These are phyloP conservation scores for Papilio polyxenes DNA, from an alignment of 1,140 invertebrate species.

Conservation along the genomic window DNA sequence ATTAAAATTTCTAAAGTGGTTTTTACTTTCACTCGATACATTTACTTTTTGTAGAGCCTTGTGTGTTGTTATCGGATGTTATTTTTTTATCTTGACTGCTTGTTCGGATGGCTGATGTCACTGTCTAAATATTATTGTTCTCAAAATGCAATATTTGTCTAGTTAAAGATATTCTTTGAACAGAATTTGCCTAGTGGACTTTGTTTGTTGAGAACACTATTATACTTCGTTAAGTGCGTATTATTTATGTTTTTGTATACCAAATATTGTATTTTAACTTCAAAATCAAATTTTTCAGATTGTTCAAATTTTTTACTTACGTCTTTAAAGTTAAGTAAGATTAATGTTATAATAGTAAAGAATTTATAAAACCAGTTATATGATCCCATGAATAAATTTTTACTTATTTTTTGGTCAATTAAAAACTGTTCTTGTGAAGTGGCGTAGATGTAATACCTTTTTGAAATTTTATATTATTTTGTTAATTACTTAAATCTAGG, in stretches of 20 bases:
- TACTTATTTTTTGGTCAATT: not conserved
- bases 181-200: not conserved
- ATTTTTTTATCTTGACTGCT: slow-evolving; percentile 33
- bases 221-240: not conserved
- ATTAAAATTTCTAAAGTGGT: slow-evolving; percentile 32
- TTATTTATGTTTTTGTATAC: no score
- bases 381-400: not conserved
- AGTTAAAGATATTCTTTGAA: not conserved
- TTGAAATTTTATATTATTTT: no score
- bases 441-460: not conserved
- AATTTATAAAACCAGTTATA: slow-evolving; percentile 10
- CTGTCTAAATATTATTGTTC: slow-evolving; percentile 32
- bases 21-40: slow-evolving; percentile 31
- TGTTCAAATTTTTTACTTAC: not conserved
- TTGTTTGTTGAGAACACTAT: not conserved
- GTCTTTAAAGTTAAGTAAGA: not conserved
- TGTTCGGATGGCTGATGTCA: slow-evolving; percentile 26
- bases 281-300: not conserved
- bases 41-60: slow-evolving; percentile 25
- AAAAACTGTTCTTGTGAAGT: not conserved
- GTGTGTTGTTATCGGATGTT: slow-evolving; percentile 21
- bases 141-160: slow-evolving; percentile 7
- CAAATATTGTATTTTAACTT: no score
- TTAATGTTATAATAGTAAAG: not conserved
- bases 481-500: no score